Evolutionary conservation across 2,113 vertebrate species (phyloP).

Genomic region (Pluvialis apricaria): DNA sequence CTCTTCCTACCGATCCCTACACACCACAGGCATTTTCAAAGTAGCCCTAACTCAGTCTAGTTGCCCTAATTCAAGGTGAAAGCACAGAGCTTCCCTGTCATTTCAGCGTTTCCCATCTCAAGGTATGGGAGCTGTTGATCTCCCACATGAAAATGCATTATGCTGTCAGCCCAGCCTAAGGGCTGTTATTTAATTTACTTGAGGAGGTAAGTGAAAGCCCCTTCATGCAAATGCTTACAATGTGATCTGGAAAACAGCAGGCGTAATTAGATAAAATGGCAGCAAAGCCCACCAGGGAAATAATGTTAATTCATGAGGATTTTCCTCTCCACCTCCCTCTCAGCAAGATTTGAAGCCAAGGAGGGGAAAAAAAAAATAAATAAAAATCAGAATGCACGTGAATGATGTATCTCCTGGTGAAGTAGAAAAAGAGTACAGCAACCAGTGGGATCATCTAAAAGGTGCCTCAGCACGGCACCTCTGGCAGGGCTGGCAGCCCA

Average conservation of each 20-base stretch:
- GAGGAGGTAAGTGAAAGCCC: conserved; percentile 69
- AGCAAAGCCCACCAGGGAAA: conserved; percentile 61
- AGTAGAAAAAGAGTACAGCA: background rate
- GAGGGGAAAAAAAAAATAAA: background rate
- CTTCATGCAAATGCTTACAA: conserved; percentile 65
- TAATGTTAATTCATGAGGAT: conserved; percentile 54
- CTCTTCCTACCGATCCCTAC: background rate
- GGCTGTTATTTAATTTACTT: conserved; percentile 69
- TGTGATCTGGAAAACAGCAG: conserved; percentile 68
- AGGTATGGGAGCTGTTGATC: conserved; percentile 60
- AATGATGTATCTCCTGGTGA: background rate
- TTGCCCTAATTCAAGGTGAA: conserved; percentile 3
- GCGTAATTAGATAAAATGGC: conserved; percentile 67
- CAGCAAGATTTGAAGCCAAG: conserved; percentile 34
- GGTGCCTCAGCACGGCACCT: background rate
- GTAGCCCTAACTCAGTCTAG: background rate
- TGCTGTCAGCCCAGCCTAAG: conserved; percentile 61
- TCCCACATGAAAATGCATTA: conserved; percentile 62
- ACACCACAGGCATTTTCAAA: background rate
- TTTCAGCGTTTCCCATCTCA: conserved; percentile 32
- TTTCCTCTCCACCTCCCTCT: conserved; percentile 51
- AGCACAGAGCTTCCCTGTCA: background rate
- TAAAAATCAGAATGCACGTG: background rate
- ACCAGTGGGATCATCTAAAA: background rate
- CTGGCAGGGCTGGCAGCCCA: background rate